Base-by-base conservation (phyloP, 2,888 invertebrate genomes). In the Agrochola litura region DNA sequence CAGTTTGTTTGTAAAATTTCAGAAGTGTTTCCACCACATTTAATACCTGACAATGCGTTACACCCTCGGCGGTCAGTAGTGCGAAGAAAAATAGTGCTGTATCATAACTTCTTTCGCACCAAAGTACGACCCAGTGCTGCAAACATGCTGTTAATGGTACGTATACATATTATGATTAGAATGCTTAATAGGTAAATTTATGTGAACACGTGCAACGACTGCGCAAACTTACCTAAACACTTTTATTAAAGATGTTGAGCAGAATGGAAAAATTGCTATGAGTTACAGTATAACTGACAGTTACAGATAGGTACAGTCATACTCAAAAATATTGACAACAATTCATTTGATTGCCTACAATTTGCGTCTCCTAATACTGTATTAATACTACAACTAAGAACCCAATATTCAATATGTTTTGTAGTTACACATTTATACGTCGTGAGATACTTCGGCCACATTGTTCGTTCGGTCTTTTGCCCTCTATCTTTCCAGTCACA, bases 111-210 rank as follows among this genome's bases (percentile, higher is more conserved):
- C 92, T 98, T 98, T 92, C 97, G 98, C 72, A 97, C 97, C 4
- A 97, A 97, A 93, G 98, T 98, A 52, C 95, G 97, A 78, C 98
- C 98, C 0, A 95, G 97, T 56, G 98, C 98, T 25, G 97, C 98
- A n/a, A 98, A 98, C 93, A 98, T 98, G 98, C 95, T 98, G 43
- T 94, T 97, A 88, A 98, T 98, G 98, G 98, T 98, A 94, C 95
- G 93, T 85, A 80, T 25, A n/a, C 41, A 58, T 69, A 79, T 74
- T 74, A 5, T 63, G 14, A 67, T 49, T 60, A 74, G 46, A 73
- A 75, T 74, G 12, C n/a, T 16, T 46, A 52, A 43, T 49, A 46
- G 10, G 22, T 25, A 30, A 30, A 41, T 19, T n/a, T 12, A 61
- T 61, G 43, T 16, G 37, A 16, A 61, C 10, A 64, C 25, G 30